phyloP scores from a whole-genome alignment of 2,113 vertebrate species.

The Rhombomys opimus region DNA sequence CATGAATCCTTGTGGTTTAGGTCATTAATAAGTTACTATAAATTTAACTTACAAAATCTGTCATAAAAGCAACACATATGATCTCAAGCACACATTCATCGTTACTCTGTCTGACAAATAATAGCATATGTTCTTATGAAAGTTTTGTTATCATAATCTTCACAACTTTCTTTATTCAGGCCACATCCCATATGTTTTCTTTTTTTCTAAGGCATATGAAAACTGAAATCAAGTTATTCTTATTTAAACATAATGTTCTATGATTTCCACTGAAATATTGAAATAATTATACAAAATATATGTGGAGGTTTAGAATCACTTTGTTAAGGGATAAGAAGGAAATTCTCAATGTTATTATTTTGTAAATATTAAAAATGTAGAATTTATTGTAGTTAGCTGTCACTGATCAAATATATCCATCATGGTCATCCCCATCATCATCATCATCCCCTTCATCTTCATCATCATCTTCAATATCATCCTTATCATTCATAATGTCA shows the following conservation, averaged over 20 bases:
- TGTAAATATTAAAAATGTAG: slow-evolving; percentile 88
- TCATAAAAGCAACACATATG: slow-evolving; percentile 71
- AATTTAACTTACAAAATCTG: slow-evolving; percentile 53
- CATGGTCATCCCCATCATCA: slow-evolving; percentile 91
- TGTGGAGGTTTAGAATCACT: slow-evolving; percentile 89
- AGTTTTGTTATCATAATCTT: slow-evolving; percentile 71
- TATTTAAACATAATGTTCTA: slow-evolving; percentile 86
- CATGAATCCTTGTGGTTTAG: slow-evolving; percentile 19
- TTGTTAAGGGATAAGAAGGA: slow-evolving; percentile 88
- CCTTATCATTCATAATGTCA: slow-evolving; percentile 90
- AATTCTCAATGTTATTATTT: slow-evolving; percentile 87
- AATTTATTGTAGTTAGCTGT: slow-evolving; percentile 83
- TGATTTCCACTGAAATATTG: slow-evolving; percentile 86
- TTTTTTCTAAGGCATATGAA: slow-evolving; percentile 84
- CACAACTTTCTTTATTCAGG: slow-evolving; percentile 71
- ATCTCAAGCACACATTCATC: slow-evolving; percentile 51
- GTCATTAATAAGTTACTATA: slow-evolving; percentile 47
- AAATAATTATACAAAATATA: slow-evolving; percentile 95
- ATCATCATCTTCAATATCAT: slow-evolving; percentile 92
- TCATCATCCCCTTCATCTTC: slow-evolving; percentile 94
- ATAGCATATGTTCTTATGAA: slow-evolving; percentile 62
- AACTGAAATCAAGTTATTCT: slow-evolving; percentile 85
- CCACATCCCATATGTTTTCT: slow-evolving; percentile 82
- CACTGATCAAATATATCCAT: slow-evolving; percentile 93
- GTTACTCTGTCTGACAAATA: slow-evolving; percentile 46